Evolutionary conservation across 2,113 vertebrate genomes (phyloP).

Genomic region (Enhydra lutris): DNA sequence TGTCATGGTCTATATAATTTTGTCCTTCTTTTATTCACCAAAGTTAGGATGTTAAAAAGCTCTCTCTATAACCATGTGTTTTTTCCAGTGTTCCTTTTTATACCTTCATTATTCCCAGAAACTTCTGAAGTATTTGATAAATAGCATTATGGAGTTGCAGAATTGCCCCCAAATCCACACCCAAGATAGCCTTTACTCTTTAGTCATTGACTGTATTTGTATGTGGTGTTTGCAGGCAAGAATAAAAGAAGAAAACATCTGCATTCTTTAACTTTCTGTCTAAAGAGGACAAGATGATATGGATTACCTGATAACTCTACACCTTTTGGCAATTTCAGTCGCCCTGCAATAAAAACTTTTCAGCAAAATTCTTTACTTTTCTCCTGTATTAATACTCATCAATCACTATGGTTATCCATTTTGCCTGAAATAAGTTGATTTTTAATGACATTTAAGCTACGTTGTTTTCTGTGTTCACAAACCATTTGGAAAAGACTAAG

Average conservation of each 20-base stretch:
- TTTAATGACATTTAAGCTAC: not conserved
- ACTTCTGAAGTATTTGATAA: not conserved
- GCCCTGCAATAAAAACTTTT: not conserved
- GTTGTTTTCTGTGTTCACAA: not conserved
- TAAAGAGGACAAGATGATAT: not conserved
- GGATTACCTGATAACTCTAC: not conserved
- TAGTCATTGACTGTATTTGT: not conserved
- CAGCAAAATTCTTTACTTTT: not conserved
- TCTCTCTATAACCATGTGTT: not conserved
- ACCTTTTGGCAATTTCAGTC: not conserved
- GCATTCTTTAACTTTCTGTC: not conserved
- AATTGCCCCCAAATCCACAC: not conserved
- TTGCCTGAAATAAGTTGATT: not conserved
- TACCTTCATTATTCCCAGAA: not conserved
- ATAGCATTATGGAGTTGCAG: not conserved
- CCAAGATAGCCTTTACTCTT: not conserved
- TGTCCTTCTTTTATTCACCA: not conserved
- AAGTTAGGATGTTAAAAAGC: not conserved
- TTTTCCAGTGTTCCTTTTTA: not conserved
- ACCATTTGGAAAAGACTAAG: slow-evolving; percentile 12
- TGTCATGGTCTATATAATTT: not conserved
- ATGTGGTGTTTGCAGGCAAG: not conserved
- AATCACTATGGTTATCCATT: not conserved
- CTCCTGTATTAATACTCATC: not conserved
- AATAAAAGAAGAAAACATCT: not conserved